Conservation (phyloP, 2,797 vertebrate species). For the Poecile montanus region DNA sequence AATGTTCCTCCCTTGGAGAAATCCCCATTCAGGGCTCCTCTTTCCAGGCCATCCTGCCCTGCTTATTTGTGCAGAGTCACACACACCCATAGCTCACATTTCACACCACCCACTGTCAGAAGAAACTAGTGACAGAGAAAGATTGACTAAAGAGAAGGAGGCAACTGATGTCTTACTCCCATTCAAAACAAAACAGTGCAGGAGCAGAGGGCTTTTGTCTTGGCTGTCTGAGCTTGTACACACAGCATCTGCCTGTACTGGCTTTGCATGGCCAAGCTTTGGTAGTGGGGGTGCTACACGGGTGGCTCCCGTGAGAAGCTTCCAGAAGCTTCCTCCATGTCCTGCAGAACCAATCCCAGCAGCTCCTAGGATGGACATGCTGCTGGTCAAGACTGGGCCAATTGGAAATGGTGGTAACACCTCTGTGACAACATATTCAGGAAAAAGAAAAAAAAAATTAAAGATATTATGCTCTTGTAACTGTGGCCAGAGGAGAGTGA, state of each 20-base stretch:
- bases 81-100: not conserved
- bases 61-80: not conserved
- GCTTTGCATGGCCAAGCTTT: not conserved
- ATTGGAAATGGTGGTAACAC: not conserved
- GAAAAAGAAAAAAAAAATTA: not conserved
- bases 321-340: not conserved
- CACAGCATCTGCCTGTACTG: not conserved
- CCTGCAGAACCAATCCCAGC: not conserved
- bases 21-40: not conserved
- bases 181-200: not conserved
- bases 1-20: not conserved
- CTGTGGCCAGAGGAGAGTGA: not conserved
- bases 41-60: not conserved
- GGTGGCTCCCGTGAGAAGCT: not conserved
- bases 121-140: not conserved
- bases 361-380: not conserved
- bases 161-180: not conserved
- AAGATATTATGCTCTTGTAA: not conserved
- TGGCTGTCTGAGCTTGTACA: not conserved
- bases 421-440: not conserved
- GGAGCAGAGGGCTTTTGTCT: not conserved
- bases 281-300: rapidly evolving
- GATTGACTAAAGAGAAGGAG: not conserved
- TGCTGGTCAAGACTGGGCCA: not conserved
- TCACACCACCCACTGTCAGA: not conserved